These are phyloP conservation scores for Heliconius hortense DNA, from an alignment of 2,888 invertebrate species.

Conservation along the genomic window DNA sequence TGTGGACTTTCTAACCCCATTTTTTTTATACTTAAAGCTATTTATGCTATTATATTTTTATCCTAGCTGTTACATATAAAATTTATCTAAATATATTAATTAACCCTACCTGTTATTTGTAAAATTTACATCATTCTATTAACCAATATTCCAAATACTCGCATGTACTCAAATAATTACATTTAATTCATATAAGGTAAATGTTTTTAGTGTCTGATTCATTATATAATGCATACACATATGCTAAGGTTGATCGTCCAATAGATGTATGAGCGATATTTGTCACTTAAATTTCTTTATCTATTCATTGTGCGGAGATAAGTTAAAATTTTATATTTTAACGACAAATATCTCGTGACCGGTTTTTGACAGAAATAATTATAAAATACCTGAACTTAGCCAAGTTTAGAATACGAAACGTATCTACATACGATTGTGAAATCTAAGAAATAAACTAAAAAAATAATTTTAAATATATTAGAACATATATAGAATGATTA, in stretches of 20 bases:
- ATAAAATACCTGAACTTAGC: background rate
- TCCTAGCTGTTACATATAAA: background rate
- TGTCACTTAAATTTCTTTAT: background rate
- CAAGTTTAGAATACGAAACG: background rate
- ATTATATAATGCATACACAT: constrained; percentile 18
- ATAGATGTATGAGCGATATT: background rate
- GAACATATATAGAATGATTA: background rate
- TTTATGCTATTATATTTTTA: constrained; percentile 26
- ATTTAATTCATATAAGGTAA: constrained; percentile 27
- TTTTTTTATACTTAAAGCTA: constrained; percentile 7
- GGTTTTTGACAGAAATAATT: background rate
- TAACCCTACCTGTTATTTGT: background rate
- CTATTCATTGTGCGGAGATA: no score
- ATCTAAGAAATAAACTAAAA: background rate
- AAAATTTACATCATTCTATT: constrained; percentile 19
- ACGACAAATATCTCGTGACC: no score
- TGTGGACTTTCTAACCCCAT: constrained; percentile 4
- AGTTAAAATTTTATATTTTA: no score
- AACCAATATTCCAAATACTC: constrained; percentile 19
- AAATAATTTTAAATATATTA: background rate
- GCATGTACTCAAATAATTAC: constrained; percentile 18
- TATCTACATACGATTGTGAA: background rate
- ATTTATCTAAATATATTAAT: background rate
- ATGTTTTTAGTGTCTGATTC: constrained; percentile 18
- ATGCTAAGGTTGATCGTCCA: constrained; percentile 20